Evolutionary conservation across 2,888 invertebrate genomes (phyloP).

Genomic region (Teleogryllus oceanicus): DNA sequence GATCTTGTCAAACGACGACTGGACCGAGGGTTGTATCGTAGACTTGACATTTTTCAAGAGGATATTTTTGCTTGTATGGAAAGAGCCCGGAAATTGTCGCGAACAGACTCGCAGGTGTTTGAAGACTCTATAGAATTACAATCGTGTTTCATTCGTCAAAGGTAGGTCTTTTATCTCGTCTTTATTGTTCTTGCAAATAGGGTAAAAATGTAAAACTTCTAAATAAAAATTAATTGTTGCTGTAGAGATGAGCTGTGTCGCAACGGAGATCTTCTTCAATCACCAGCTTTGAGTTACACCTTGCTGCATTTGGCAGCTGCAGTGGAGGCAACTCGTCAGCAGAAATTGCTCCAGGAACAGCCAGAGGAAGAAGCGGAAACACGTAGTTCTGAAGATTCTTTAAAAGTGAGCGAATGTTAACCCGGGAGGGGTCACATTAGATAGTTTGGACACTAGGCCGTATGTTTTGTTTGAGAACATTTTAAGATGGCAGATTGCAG

Average conservation of each 20-base stretch:
- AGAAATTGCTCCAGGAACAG: conserved; percentile 72
- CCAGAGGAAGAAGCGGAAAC: conserved; percentile 70
- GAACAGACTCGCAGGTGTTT: conserved; percentile 91
- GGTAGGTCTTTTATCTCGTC: conserved; percentile 37
- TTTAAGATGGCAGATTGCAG: too few species aligned
- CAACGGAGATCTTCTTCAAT: conserved; percentile 72
- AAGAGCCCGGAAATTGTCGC: conserved; percentile 75
- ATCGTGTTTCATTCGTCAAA: conserved; percentile 72
- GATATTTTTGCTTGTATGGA: conserved; percentile 94
- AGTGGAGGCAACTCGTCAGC: conserved; percentile 71
- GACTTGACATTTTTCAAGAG: conserved; percentile 93
- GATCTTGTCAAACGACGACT: conserved; percentile 90
- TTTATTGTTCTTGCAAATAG: conserved; percentile 3
- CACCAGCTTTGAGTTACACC: conserved; percentile 82
- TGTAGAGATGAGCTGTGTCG: conserved; percentile 67
- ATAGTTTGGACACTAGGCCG: too few species aligned
- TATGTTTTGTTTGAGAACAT: too few species aligned
- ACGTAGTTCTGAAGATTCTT: conserved; percentile 51
- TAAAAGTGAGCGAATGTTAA: conserved; percentile 28
- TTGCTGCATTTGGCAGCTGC: conserved; percentile 69
- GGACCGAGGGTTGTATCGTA: conserved; percentile 86
- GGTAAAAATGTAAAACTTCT: neutral
- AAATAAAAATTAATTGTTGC: neutral
- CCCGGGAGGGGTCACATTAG: too few species aligned
- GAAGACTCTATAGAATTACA: conserved; percentile 94